Evolutionary conservation across 2,888 invertebrate species (phyloP), one percentile per base, ranked within the genome.

Genomic region (Nomada flava): DNA sequence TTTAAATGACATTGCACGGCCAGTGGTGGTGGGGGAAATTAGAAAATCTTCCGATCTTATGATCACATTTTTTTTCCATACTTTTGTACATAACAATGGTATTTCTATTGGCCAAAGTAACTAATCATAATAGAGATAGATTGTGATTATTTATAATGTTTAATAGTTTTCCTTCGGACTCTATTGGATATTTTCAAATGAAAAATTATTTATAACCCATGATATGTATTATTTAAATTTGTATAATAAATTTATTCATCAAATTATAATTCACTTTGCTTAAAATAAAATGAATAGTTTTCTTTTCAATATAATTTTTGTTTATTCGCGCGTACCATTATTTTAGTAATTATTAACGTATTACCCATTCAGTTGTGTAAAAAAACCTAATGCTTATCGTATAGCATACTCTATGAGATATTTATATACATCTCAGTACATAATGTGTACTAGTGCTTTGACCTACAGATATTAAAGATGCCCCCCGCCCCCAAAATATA

Each of bases 31-130:
- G 52, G 79, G 72, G 79, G 57, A 36, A 50, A 52, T 72, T 72
- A 72, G 55, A 78, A 68, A 80, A 73, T 68, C 67, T 42, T 62
- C 62, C 62, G 67, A 70, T 57, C 11, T 74, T 60, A 69, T 53
- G 59, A 53, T 44, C 36, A n/a, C 18, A 23, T 23, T 62, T 69
- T 69, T 59, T 42, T 57, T 57, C 13, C 23, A 20, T 50, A 62
- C 11, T 62, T 13, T 18, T 29, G 18, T 13, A 50, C 53, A 53
- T 52, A 67, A 75, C 42, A 23, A 26, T 64, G 11, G 13, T 50
- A 18, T 79, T 23, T 20, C 13, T 26, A 36, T 36, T 36, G 5
- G 36, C 36, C 7, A 36, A 7, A 23, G 20, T 9, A 23, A 47
- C 15, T 67, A n/a, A 13, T 13, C 4, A 1, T 44, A n/a, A 69